Evolutionary conservation across 2,888 invertebrate genomes (phyloP).

Genomic region (Zaprionus obscuricornis): DNA sequence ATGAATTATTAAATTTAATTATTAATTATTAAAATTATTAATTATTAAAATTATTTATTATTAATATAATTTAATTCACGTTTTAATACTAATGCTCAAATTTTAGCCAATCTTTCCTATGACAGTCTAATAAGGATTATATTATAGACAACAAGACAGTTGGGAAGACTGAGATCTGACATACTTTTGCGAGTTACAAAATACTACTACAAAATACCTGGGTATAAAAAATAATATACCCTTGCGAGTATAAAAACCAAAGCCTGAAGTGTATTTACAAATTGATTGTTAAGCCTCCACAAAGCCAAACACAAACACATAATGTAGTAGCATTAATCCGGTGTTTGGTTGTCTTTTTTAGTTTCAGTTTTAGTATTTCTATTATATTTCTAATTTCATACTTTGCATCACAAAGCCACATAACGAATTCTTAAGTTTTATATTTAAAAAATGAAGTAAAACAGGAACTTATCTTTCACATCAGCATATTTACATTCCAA

Average conservation of each 20-base stretch:
- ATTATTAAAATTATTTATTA: no score
- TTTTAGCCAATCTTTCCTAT: no score
- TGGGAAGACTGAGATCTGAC: no score
- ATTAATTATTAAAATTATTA: no score
- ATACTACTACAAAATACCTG: constrained; percentile 2
- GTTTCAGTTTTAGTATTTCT: constrained; percentile 48
- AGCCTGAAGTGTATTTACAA: constrained; percentile 44
- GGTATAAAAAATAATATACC: constrained; percentile 17
- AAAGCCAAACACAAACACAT: neutral
- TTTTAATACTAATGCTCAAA: no score
- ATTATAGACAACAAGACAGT: constrained; percentile 10
- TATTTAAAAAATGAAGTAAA: constrained; percentile 17
- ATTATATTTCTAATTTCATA: constrained; percentile 52
- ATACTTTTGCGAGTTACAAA: constrained; percentile 32
- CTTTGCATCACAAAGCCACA: constrained; percentile 63
- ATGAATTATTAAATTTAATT: no score
- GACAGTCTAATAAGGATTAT: no score
- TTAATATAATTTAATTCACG: no score
- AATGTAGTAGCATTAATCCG: constrained; percentile 23
- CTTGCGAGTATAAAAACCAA: neutral
- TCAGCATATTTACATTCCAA: neutral
- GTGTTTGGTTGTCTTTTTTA: constrained; percentile 27
- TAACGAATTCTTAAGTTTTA: constrained; percentile 24
- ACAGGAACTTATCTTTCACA: constrained; percentile 29
- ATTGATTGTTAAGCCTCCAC: constrained; percentile 24